Percentiles rank a stretch among this genome's conserved stretches.
Conservation (phyloP, 1,140 invertebrate species). For the Drosophila lacteicornis region DNA sequence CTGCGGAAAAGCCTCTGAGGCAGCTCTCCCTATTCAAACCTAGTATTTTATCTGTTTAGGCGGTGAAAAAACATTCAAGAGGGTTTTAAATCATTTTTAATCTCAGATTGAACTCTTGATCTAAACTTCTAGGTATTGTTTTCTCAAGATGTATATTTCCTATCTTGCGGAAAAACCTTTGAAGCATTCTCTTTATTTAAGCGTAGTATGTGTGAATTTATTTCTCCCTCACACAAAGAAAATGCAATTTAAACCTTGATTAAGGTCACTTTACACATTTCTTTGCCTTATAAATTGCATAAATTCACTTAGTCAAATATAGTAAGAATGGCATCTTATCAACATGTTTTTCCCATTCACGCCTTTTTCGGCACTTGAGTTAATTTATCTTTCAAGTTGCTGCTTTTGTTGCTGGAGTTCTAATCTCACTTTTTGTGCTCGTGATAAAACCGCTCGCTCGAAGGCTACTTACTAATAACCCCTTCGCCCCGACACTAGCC, state of each 20-base stretch:
- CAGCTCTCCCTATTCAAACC: too few relatives aligned
- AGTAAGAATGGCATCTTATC: neutral
- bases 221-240: neutral
- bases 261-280: neutral
- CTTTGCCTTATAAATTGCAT: too few relatives aligned
- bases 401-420: neutral
- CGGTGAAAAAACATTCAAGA: too few relatives aligned
- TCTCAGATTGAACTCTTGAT: too few relatives aligned
- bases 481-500: conserved; percentile 6
- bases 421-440: neutral
- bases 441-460: neutral
- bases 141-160: too few relatives aligned
- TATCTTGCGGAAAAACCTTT: neutral
- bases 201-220: neutral
- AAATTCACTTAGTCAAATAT: neutral
- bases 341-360: neutral
- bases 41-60: too few relatives aligned
- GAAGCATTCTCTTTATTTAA: too few relatives aligned
- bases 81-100: too few relatives aligned
- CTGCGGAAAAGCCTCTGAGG: too few relatives aligned
- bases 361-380: neutral
- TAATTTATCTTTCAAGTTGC: neutral
- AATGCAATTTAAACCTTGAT: conserved; percentile 1
- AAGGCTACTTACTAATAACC: neutral
- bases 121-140: too few relatives aligned